Evolutionary conservation across 2,113 vertebrate genomes (phyloP).

Genomic region (Baryphthengus martii): DNA sequence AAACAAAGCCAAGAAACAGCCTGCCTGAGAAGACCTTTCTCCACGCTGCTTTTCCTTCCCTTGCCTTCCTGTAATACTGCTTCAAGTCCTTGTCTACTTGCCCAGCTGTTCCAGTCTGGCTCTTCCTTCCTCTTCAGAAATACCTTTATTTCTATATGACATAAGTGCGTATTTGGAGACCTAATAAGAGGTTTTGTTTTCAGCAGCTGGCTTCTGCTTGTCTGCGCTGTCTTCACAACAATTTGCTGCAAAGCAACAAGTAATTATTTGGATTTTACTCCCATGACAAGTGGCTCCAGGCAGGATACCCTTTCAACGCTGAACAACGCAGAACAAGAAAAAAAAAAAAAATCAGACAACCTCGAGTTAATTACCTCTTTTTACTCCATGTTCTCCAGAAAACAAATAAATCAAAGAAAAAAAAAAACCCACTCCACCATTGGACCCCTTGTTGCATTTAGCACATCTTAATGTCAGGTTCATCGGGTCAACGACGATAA

Average conservation of each 20-base stretch:
- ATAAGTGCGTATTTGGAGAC: not conserved
- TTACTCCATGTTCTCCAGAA: not conserved
- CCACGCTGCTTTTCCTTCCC: not conserved
- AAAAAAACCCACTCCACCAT: rapidly evolving
- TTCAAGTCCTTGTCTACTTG: not conserved
- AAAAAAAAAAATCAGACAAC: not conserved
- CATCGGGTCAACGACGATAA: not conserved
- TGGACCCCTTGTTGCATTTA: not conserved
- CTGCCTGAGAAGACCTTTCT: not conserved
- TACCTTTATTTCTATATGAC: not conserved
- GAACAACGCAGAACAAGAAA: not conserved
- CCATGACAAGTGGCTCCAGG: not conserved
- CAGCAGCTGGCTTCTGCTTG: not conserved
- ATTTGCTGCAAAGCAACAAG: not conserved
- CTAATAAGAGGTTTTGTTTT: not conserved
- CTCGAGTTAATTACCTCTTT: not conserved
- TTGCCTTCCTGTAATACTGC: not conserved
- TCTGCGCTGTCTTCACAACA: not conserved
- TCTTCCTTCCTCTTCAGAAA: not conserved
- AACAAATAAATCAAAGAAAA: not conserved
- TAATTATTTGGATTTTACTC: not conserved
- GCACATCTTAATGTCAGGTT: not conserved
- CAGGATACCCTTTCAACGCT: not conserved
- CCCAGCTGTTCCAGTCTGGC: not conserved
- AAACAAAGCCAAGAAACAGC: not conserved